Evolutionary conservation across 1,140 invertebrate species (phyloP), one percentile per base, ranked within the genome.

Genomic region (Microplitis mediator): DNA sequence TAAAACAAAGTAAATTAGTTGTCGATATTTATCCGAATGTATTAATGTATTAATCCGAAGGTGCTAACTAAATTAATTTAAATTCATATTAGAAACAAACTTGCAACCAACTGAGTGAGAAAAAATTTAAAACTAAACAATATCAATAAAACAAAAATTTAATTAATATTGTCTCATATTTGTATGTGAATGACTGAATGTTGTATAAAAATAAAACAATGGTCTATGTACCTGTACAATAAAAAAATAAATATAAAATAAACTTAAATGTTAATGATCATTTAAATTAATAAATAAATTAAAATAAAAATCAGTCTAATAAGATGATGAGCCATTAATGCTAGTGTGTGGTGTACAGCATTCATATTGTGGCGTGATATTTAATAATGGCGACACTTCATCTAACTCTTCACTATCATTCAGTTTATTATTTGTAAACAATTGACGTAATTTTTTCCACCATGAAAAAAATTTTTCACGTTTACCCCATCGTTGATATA

Each of bases 401-500:
- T 67, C 80, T 0, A 80, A 31, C 16, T 81, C 80, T 6, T 73
- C 67, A 39, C 71, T 74, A 13, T 61, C 67, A 4, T 81, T 74
- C 6, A 62, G 51, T 13, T 69, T 62, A 14, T 23, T 11, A 1
- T 13, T 60, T 34, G 23, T 52, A 16, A 65, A 74, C 0, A 69
- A 13, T 32, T 64, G 62, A 8, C 69, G 51, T 3, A 84, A 63
- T 36, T 82, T 84, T 50, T 81, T 79, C 68, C 85, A 87, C 76
- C 84, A 81, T 11, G 85, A 71, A 16, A 78, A 77, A 74, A 86
- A 84, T 61, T 81, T 85, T 66, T 85, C 84, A 52, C 75, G 75
- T 74, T 83, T 88, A 67, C 84, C 90, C 91, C 92, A 93, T 77
- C 91, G 89, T 72, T 93, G 88, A 78, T 95, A 95, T 0, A 95